Conservation (phyloP, 2,888 invertebrate genomes). For the Eristalis arbustorum region DNA sequence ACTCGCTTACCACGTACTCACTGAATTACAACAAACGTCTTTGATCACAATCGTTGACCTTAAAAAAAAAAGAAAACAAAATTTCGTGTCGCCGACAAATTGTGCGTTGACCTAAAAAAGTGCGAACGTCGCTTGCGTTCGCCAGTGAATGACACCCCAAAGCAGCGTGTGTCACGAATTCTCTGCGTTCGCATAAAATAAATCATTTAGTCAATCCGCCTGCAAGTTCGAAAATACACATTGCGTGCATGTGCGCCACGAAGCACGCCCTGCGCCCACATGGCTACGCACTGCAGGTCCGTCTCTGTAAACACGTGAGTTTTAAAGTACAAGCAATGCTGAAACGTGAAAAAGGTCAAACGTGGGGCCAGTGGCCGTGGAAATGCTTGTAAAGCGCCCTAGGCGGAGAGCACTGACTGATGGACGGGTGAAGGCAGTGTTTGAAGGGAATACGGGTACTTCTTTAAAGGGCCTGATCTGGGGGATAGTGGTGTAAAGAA, state of each 20-base stretch:
- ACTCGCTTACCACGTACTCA: too few species aligned
- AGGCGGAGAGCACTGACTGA: not conserved
- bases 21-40: too few species aligned
- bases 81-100: not conserved
- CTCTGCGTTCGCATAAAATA: not conserved
- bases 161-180: constrained; percentile 15
- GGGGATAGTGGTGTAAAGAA: too few species aligned
- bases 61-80: not conserved
- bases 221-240: not conserved
- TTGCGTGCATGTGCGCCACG: not conserved
- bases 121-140: not conserved
- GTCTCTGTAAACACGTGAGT: not conserved
- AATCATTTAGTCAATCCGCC: constrained; percentile 35
- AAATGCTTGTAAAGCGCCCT: not conserved
- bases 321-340: not conserved
- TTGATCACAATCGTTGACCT: too few species aligned
- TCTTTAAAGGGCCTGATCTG: too few species aligned
- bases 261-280: constrained; percentile 1
- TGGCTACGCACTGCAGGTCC: constrained; percentile 3
- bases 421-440: not conserved
- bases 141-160: constrained; percentile 13
- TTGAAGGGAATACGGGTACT: too few species aligned
- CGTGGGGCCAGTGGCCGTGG: not conserved
- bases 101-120: not conserved
- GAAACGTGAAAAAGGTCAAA: not conserved